A percentile compares a stretch with the other conserved stretches of the same genome.
Evolutionary conservation across 1,140 invertebrate species (phyloP).

Genomic region (Cephus cinctus): DNA sequence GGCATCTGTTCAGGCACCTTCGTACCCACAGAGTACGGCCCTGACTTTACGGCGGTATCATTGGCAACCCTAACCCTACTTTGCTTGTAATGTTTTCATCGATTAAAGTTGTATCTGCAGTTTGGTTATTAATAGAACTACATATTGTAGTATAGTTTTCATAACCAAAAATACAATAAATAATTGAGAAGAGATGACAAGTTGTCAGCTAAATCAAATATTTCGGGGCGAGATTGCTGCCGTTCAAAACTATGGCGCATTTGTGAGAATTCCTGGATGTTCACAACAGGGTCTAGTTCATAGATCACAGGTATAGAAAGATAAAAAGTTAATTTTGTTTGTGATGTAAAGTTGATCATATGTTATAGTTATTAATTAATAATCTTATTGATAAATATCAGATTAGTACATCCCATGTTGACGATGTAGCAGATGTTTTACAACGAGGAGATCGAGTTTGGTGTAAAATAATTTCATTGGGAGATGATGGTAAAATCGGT

Average conservation of each 20-base stretch:
- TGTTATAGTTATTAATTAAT: slow-evolving; percentile 5
- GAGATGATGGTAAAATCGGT: slow-evolving; percentile 51
- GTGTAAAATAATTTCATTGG: slow-evolving; percentile 51
- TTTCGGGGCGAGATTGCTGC: slow-evolving; percentile 46
- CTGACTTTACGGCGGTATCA: neutral
- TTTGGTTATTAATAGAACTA: no score
- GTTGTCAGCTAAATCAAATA: slow-evolving; percentile 42
- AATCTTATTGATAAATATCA: slow-evolving; percentile 20
- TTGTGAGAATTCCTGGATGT: slow-evolving; percentile 50
- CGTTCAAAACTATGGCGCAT: slow-evolving; percentile 54
- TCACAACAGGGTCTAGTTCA: slow-evolving; percentile 49
- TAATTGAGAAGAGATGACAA: slow-evolving; percentile 25
- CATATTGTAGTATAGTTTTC: neutral
- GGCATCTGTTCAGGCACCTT: neutral
- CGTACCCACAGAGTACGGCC: slow-evolving; percentile 6
- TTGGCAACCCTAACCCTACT: slow-evolving; percentile 16
- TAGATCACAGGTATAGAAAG: slow-evolving; percentile 34
- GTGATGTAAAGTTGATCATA: neutral
- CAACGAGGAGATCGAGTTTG: slow-evolving; percentile 48
- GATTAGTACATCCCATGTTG: slow-evolving; percentile 42
- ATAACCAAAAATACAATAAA: neutral
- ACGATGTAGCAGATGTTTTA: slow-evolving; percentile 48
- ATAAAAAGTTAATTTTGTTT: slow-evolving; percentile 23
- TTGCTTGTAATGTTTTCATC: slow-evolving; percentile 5
- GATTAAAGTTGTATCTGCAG: no score